Evolutionary conservation across 2,113 vertebrate species (phyloP).

Genomic region (Dolichallabes microphthalmus): DNA sequence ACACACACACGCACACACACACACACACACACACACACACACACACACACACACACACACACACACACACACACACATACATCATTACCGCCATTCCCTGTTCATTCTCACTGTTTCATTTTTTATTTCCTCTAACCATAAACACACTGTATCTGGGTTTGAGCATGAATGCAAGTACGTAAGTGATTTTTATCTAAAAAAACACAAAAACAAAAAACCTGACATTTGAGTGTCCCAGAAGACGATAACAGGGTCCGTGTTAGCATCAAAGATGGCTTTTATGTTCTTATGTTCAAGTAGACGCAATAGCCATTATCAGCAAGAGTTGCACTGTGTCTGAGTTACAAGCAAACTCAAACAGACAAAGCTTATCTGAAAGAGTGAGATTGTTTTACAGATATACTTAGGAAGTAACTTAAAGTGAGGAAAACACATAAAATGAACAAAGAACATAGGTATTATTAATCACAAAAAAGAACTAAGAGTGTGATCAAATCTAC

Average conservation of each 20-base stretch:
- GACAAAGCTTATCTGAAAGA: not conserved
- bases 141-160: constrained; percentile 1
- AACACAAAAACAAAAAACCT: too few species aligned
- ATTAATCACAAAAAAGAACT: not conserved
- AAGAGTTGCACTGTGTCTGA: not conserved
- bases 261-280: not conserved
- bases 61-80: not conserved
- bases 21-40: not conserved
- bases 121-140: not conserved
- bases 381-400: not conserved
- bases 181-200: constrained; percentile 20
- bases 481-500: not conserved
- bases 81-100: not conserved
- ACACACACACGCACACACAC: not conserved
- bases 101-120: not conserved
- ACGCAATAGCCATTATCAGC: constrained; percentile 7
- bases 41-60: not conserved
- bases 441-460: not conserved
- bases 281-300: not conserved
- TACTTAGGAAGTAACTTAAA: not conserved
- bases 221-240: too few species aligned
- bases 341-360: not conserved
- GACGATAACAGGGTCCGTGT: too few species aligned
- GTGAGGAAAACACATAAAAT: not conserved
- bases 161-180: not conserved